Base-by-base conservation (phyloP, 2,888 invertebrate species). In the Actias luna region DNA sequence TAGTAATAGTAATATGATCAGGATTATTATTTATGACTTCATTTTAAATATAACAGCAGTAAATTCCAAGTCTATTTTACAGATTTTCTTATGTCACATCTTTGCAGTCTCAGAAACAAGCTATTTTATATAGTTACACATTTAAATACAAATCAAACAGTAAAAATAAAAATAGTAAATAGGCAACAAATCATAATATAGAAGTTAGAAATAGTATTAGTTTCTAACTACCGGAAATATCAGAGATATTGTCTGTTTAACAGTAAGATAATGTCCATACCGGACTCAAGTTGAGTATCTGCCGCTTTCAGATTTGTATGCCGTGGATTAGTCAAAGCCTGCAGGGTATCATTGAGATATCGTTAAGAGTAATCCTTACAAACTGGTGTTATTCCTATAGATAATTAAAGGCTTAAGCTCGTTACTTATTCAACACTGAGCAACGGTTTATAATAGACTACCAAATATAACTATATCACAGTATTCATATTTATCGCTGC, bases 321-420 rank as follows among this genome's bases (percentile, higher is more conserved):
- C 42, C 55, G 25, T 63, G 33, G 59, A 46, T 33, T 52, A 52
- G 52, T 14, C 52, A 27, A 52, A 52, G 46, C 18, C 46, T 22
- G 46, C 46, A 52, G 18, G 52, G 52, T 52, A 46, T 16, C 27
- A 46, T 22, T 35, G 27, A 33, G 10, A 22, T 46, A 18, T 18
- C 46, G 7, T 46, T 46, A 46, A 46, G 22, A 22, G 46, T n/a
- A 39, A n/a, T n/a, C 46, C 22, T 18, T 46, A 46, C 22, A 22
- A 46, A 46, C 46, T 46, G 12, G 18, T 22, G 22, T 46, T 22
- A 46, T 46, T 46, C 46, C 22, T 22, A 22, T 46, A 22, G 46
- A 10, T 18, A 14, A 5, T 22, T 18, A 18, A 46, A 22, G 10
- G 46, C 12, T 46, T 46, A 22, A 46, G 22, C 10, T 46, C 14